Evolutionary conservation across 2,797 vertebrate genomes (phyloP).

Genomic region (Pyrrhura leucotis): DNA sequence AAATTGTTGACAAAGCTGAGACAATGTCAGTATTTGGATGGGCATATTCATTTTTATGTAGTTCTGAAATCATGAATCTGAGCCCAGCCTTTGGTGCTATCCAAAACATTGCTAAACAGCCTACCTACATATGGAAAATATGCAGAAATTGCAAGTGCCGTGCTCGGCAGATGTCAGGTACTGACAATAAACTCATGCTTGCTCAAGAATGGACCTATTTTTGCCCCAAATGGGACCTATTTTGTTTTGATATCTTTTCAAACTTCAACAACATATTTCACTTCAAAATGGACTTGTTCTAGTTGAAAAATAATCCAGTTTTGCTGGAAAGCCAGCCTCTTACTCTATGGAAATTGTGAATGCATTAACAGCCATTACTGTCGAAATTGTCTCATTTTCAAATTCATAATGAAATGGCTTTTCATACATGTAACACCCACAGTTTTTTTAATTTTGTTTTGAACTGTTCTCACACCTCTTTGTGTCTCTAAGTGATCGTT

Average conservation of each 20-base stretch:
- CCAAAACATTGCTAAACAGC: background rate
- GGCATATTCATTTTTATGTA: background rate
- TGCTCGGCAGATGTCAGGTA: background rate
- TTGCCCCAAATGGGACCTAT: background rate
- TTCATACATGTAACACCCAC: background rate
- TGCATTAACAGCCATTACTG: background rate
- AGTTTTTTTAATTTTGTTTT: background rate
- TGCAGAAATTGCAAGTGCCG: background rate
- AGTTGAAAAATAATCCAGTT: background rate
- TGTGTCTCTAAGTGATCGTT: background rate
- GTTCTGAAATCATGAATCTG: slow-evolving; percentile 1
- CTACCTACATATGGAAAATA: background rate
- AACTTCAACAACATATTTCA: background rate
- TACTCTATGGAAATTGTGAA: background rate
- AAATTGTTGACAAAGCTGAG: slow-evolving; percentile 39
- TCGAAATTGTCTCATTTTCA: slow-evolving; percentile 26
- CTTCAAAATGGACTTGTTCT: background rate
- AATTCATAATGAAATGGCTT: background rate
- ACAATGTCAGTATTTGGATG: slow-evolving; percentile 3
- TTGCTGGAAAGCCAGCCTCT: background rate
- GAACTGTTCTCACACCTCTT: background rate
- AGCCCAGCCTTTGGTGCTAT: background rate
- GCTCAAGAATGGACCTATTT: background rate
- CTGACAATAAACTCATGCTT: background rate
- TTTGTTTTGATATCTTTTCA: background rate